phyloP scores from a whole-genome alignment of 2,113 vertebrate genomes.

The Reinhardtius hippoglossoides region DNA sequence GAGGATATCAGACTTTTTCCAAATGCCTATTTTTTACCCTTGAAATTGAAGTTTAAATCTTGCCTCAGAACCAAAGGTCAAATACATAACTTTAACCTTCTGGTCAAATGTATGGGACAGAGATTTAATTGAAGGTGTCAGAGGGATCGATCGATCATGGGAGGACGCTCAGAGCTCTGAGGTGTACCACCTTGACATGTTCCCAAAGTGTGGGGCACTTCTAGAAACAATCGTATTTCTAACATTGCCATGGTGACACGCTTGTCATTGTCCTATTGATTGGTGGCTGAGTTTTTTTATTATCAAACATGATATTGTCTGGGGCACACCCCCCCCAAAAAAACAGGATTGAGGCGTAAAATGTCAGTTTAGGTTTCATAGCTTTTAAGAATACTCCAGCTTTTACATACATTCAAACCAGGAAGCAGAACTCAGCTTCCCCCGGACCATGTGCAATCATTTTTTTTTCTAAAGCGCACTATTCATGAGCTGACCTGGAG shows the following conservation, averaged over 20 bases:
- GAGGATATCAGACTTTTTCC: background rate
- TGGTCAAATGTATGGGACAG: background rate
- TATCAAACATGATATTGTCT: background rate
- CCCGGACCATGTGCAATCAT: too few species aligned
- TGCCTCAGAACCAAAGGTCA: background rate
- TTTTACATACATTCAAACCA: too few species aligned
- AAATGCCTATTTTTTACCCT: background rate
- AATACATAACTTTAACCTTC: background rate
- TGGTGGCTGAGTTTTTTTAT: background rate
- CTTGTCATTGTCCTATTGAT: background rate
- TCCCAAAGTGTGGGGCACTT: background rate
- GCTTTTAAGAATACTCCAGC: too few species aligned
- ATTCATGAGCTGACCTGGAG: conserved; percentile 1
- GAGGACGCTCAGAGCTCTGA: background rate
- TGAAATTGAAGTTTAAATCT: background rate
- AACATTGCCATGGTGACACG: background rate
- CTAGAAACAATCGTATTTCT: background rate
- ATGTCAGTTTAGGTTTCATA: too few species aligned
- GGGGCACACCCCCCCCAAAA: background rate
- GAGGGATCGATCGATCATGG: background rate
- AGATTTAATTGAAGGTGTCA: background rate
- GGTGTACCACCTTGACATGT: too few species aligned
- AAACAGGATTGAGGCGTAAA: too few species aligned
- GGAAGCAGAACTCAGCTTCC: too few species aligned
- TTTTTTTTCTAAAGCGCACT: background rate